Conservation (phyloP, 2,113 vertebrate species). For the Proterorhinus semilunaris region DNA sequence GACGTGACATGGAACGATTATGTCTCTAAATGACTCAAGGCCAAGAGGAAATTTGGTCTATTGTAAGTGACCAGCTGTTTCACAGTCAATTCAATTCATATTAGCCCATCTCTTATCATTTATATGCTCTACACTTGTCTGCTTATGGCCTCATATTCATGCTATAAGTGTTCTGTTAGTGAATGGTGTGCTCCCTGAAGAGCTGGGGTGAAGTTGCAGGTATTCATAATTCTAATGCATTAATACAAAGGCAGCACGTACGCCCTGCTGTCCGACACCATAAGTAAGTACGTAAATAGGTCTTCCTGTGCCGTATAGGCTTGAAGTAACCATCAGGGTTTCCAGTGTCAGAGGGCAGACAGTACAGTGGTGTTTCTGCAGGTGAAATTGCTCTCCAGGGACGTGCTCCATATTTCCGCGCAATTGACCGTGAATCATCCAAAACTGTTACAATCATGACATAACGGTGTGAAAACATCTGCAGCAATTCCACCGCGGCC, state of each 20-base stretch:
- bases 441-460: neutral
- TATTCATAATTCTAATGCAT: neutral
- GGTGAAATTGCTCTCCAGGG: neutral
- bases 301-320: constrained; percentile 8
- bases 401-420: neutral
- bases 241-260: neutral
- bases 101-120: too few species aligned
- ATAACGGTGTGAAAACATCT: neutral
- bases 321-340: neutral
- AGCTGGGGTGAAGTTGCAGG: too few species aligned
- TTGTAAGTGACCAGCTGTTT: too few species aligned
- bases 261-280: too few species aligned
- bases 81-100: too few species aligned
- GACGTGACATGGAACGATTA: too few species aligned
- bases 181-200: too few species aligned
- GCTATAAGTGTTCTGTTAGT: too few species aligned
- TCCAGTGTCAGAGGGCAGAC: neutral
- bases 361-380: neutral
- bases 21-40: too few species aligned
- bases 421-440: neutral
- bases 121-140: too few species aligned
- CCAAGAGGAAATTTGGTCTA: too few species aligned
- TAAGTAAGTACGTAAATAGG: neutral
- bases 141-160: too few species aligned
- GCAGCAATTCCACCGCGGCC: neutral